phyloP scores from a whole-genome alignment of 2,113 vertebrate genomes.

The Aplodontia rufa region DNA sequence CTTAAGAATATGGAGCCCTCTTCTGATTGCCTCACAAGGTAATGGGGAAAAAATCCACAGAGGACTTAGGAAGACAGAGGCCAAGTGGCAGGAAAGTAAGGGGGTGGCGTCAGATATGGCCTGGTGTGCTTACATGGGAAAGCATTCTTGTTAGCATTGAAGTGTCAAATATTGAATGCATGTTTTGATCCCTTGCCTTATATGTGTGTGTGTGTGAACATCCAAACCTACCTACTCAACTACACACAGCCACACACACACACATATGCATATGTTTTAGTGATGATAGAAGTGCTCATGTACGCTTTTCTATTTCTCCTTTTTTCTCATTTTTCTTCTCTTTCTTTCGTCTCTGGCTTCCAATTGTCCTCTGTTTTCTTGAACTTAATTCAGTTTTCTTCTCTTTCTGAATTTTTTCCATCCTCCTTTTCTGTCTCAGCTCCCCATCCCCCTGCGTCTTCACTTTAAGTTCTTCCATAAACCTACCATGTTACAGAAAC shows the following conservation, averaged over 20 bases:
- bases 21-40: background rate
- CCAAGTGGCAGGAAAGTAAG: background rate
- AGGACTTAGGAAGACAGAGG: background rate
- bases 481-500: background rate
- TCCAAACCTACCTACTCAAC: accelerated
- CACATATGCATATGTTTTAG: background rate
- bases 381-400: background rate
- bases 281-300: background rate
- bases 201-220: background rate
- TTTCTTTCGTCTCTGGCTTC: background rate
- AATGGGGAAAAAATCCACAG: background rate
- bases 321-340: background rate
- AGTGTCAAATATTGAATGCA: background rate
- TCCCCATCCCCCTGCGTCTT: background rate
- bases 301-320: background rate
- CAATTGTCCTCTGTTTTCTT: background rate
- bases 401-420: background rate
- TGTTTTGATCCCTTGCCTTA: background rate
- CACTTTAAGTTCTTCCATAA: background rate
- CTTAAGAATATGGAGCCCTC: background rate
- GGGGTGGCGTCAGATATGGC: accelerated
- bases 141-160: background rate
- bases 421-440: background rate
- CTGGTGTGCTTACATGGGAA: background rate
- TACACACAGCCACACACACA: background rate